Percentiles rank a stretch among this genome's conserved stretches.
Evolutionary conservation across 2,797 vertebrate species (phyloP).

Genomic region (Carcharodon carcharias): DNA sequence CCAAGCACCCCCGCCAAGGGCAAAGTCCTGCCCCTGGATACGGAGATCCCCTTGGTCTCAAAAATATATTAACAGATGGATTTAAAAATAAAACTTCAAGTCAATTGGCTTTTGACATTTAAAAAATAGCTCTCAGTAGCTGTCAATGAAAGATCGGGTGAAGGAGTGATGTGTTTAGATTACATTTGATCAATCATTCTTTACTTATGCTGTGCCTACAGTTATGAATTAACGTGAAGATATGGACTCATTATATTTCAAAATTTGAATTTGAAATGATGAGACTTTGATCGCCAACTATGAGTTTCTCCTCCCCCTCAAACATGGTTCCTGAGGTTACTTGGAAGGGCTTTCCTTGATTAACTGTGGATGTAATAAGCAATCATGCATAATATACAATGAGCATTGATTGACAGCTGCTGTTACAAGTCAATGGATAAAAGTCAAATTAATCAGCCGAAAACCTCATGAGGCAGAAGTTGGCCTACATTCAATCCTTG

Average conservation of each 20-base stretch:
- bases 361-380: background rate
- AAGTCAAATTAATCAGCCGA: background rate
- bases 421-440: background rate
- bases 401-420: background rate
- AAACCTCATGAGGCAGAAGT: background rate
- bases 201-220: background rate
- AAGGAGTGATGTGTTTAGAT: background rate
- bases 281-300: background rate
- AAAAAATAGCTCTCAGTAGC: background rate
- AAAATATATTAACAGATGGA: background rate
- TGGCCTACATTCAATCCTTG: background rate
- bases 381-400: background rate
- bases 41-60: background rate
- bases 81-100: background rate
- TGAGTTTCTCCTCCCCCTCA: background rate
- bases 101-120: background rate
- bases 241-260: background rate
- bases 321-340: background rate
- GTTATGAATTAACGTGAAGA: background rate
- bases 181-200: background rate
- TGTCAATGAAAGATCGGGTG: background rate
- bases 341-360: background rate
- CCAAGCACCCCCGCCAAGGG: no score
- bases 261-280: background rate
- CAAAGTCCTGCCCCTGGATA: no score